phyloP scores from a whole-genome alignment of 2,113 vertebrate species.

The Lota lota region DNA sequence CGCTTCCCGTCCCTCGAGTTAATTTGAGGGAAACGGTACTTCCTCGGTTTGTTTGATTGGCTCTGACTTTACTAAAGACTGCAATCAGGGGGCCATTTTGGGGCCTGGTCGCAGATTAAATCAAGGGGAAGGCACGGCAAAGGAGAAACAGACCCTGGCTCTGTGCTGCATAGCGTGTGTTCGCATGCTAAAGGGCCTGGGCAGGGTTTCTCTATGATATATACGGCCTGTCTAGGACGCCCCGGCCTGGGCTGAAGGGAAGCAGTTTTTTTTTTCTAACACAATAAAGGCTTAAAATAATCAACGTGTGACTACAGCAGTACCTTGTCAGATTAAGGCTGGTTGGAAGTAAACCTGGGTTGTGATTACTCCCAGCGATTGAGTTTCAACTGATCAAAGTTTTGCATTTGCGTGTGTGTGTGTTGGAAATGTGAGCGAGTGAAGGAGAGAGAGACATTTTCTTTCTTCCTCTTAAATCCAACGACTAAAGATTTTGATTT shows the following conservation, averaged over 20 bases:
- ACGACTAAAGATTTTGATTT: conserved; percentile 48
- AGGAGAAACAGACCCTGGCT: conserved; percentile 66
- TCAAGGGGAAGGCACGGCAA: conserved; percentile 66
- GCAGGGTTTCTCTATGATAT: conserved; percentile 53
- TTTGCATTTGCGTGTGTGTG: conserved; percentile 7
- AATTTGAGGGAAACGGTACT: conserved; percentile 76
- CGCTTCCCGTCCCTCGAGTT: conserved; percentile 60
- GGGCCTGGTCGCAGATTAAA: conserved; percentile 77
- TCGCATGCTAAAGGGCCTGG: conserved; percentile 38
- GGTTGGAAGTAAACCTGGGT: conserved; percentile 60
- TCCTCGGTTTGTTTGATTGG: conserved; percentile 76
- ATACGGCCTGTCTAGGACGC: conserved; percentile 53
- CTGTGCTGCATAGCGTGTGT: conserved; percentile 42
- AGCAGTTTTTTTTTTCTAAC: conserved; percentile 45
- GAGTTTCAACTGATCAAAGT: conserved; percentile 60
- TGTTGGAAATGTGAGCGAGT: conserved; percentile 2
- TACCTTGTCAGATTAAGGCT: conserved; percentile 65
- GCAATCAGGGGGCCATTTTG: conserved; percentile 74
- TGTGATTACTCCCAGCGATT: conserved; percentile 56
- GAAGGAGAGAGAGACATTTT: conserved; percentile 19
- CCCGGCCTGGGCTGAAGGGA: conserved; percentile 36
- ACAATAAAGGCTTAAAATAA: conserved; percentile 64
- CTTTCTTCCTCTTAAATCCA: conserved; percentile 22
- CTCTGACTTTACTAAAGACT: conserved; percentile 78
- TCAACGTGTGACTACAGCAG: conserved; percentile 63